Base-by-base conservation (phyloP, 2,113 vertebrate genomes). In the Climacteris rufus region DNA sequence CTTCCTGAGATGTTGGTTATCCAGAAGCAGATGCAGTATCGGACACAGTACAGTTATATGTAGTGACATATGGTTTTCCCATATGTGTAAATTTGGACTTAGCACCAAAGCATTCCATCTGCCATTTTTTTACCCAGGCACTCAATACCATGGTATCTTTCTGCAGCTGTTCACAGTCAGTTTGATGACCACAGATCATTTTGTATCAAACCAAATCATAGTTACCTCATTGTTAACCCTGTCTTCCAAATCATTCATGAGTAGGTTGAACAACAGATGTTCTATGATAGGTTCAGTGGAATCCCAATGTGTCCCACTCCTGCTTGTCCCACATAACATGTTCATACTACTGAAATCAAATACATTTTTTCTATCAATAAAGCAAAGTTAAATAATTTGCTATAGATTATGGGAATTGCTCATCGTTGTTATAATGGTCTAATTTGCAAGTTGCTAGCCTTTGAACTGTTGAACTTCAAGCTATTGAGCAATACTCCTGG, bases 161-260 rank as follows among this genome's bases (percentile, higher is more conserved):
- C 57, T 72, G 54, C 96, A 96, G 76, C 94, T 97, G 95, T 86
- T 90, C 94, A 47, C 66, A 92, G 90, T 96, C 88, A 92, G 42
- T 88, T 95, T 74, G 86, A 96, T 95, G 83, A 88, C 90, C 56
- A 74, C 71, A 57, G 35, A 93, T 93, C 90, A 94, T 50, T 96
- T 89, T 93, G 59, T 83, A 88, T 90, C 90, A 86, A 59, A 68
- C 53, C 63, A 63, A 59, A 13, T 54, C 25, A 74, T 80, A 63
- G 88, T 86, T 59, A 88, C 11, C 13, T 88, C n/a, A 21, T 66
- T 77, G 37, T 54, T 92, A 68, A 95, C 56, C 79, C 76, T 83
- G 59, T 92, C 64, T 90, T 92, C 39, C 52, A 74, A 83, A 83
- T 74, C 28, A 35, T 35, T 82, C 9, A 8, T 59, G 59, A 90